Conservation (phyloP, 2,797 vertebrate genomes). For the Uromys caudimaculatus region DNA sequence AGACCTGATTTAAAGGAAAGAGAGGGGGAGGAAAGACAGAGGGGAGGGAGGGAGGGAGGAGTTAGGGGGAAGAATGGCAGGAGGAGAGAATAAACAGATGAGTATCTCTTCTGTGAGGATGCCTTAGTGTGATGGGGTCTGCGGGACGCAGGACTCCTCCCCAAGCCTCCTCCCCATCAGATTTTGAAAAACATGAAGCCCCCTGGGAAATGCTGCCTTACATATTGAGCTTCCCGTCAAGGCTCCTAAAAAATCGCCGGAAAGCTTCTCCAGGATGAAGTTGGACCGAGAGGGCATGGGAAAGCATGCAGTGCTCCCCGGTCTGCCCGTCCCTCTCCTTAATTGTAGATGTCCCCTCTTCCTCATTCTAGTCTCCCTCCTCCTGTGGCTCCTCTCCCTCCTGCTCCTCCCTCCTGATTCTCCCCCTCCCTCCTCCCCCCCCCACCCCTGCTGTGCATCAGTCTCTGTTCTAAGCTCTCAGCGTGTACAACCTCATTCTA, state of each 20-base stretch:
- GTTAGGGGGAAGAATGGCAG: rapidly evolving
- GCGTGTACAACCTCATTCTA: not conserved
- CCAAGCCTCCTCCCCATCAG: not conserved
- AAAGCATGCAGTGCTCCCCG: not conserved
- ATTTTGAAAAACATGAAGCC: not conserved
- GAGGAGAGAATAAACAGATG: not conserved
- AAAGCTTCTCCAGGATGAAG: not conserved
- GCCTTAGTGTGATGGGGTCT: not conserved
- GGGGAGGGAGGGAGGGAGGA: no score
- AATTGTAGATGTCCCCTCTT: not conserved
- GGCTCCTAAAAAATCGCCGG: not conserved
- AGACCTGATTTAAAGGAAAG: constrained; percentile 88
- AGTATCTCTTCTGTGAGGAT: not conserved
- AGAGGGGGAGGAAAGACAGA: rapidly evolving
- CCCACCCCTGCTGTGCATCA: not conserved
- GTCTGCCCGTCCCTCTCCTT: not conserved
- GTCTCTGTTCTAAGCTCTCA: not conserved
- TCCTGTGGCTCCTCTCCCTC: not conserved
- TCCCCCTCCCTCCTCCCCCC: not conserved
- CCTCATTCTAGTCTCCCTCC: not conserved
- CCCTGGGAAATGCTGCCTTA: rapidly evolving
- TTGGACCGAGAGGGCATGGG: rapidly evolving
- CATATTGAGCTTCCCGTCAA: not conserved
- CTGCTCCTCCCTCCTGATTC: not conserved
- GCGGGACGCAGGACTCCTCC: rapidly evolving